A percentile compares a stretch with the other conserved stretches of the same genome.
These are phyloP conservation scores for Callipepla californica DNA, from an alignment of 2,113 vertebrate genomes.

Conservation along the genomic window DNA sequence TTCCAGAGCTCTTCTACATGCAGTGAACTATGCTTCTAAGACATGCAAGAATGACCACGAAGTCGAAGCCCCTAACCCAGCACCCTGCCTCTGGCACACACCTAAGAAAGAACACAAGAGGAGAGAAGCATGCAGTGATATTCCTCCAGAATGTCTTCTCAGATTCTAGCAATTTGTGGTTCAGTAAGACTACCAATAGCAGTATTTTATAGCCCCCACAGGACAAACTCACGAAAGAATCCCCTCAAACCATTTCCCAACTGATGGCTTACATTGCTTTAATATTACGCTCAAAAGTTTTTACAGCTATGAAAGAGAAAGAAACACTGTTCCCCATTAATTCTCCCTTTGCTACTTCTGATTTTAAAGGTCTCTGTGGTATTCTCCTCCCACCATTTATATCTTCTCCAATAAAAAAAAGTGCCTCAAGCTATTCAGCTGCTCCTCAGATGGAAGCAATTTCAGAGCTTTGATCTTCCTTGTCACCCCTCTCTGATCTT, in stretches of 20 bases:
- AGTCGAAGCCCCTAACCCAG: background rate
- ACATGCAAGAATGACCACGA: background rate
- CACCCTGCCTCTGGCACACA: background rate
- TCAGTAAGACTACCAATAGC: background rate
- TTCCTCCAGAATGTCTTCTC: background rate
- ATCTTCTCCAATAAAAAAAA: background rate
- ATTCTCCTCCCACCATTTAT: conserved; percentile 43
- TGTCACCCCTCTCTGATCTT: background rate
- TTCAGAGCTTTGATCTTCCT: conserved; percentile 35
- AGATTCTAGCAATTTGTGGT: background rate
- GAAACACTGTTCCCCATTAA: background rate
- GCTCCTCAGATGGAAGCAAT: conserved; percentile 26
- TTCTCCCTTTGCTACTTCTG: background rate
- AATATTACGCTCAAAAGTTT: background rate
- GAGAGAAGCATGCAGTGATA: background rate
- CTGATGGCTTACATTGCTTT: background rate
- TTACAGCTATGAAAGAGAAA: background rate
- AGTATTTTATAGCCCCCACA: background rate
- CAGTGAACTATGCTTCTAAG: background rate
- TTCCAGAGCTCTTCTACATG: background rate
- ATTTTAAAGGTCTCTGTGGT: conserved; percentile 51
- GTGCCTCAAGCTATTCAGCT: conserved; percentile 38
- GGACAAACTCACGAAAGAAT: background rate
- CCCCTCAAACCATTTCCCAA: conserved; percentile 9
- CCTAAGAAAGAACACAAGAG: background rate